Evolutionary conservation across 1,140 invertebrate genomes (phyloP).

Genomic region (Drosophila parvula): DNA sequence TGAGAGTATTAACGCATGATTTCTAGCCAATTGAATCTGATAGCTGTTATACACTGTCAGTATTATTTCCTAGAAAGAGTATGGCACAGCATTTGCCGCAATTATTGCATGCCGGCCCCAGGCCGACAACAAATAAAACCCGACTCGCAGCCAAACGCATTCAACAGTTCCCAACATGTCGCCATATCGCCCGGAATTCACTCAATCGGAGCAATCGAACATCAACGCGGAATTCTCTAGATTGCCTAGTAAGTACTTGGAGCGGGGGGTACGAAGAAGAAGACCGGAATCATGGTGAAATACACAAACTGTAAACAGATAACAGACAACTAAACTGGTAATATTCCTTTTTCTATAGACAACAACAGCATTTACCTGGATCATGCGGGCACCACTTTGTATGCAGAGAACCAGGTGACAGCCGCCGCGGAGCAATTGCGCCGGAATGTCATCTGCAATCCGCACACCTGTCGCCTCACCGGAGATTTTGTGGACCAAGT

Average conservation of each 20-base stretch:
- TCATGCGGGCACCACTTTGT: slow-evolving; percentile 94
- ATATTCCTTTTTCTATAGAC: background rate
- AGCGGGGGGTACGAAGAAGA: background rate
- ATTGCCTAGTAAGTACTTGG: slow-evolving; percentile 83
- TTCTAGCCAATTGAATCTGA: background rate
- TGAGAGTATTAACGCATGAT: background rate
- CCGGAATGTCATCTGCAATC: slow-evolving; percentile 92
- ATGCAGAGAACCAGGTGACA: slow-evolving; percentile 90
- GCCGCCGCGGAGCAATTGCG: slow-evolving; percentile 88
- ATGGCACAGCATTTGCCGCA: slow-evolving; percentile 15
- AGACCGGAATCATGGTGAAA: slow-evolving; percentile 45
- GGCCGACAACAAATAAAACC: slow-evolving; percentile 37
- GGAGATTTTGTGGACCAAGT: slow-evolving; percentile 92
- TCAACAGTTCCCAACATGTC: slow-evolving; percentile 27
- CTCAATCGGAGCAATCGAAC: slow-evolving; percentile 80
- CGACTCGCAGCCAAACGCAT: background rate
- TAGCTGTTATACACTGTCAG: background rate
- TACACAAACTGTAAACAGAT: slow-evolving; percentile 26
- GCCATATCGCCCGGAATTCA: slow-evolving; percentile 70
- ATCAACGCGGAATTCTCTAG: slow-evolving; percentile 85
- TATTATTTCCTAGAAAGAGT: slow-evolving; percentile 1
- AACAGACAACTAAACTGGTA: slow-evolving; percentile 25
- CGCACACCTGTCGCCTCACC: slow-evolving; percentile 92
- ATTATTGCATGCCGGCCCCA: slow-evolving; percentile 14
- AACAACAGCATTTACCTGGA: slow-evolving; percentile 93